Evolutionary conservation across 2,888 invertebrate species (phyloP), one percentile per base, ranked within the genome.

Genomic region (Drosophila phalerata): DNA sequence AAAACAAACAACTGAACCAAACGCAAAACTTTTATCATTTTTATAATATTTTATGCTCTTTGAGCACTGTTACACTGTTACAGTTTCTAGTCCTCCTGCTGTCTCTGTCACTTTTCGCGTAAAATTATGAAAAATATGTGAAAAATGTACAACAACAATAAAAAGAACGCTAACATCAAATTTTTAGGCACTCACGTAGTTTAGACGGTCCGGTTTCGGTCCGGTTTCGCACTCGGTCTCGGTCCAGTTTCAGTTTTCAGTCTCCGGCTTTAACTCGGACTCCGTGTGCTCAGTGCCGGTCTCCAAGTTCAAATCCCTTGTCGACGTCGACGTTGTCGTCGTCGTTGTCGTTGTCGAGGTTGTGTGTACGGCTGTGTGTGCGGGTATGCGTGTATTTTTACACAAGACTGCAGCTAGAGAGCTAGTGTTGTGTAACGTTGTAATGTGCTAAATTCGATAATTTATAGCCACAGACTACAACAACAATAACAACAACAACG

Each of bases 111-210:
- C 22, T 32, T 63, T 65, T 48, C 71, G 79, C 83, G 79, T 73
- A 62, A 74, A 83, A 85, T 88, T 88, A 88, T 88, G 80, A 83
- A 77, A 84, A 85, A 88, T 84, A 77, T 84, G 88, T 88, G 80
- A 73, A 70, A 81, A 75, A 65, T 83, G 69, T 77, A 58, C 51
- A 77, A 56, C 49, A 64, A 56, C 32, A 66, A 40, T 13, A 79
- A 74, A 22, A 53, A 47, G 17, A 64, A 72, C 40, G 56, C 53
- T 38, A 56, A 61, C 63, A 66, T 45, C 47, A 53, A 37, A 34
- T 47, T 67, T 63, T 63, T 58, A n/a, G 38, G n/a, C 55, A 43
- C 51, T 51, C 58, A 73, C 67, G 58, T 60, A 67, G 63, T 34
- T 57, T 11, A 58, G 15, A 56, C 40, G 62, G 64, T 68, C 63